Percentiles rank a stretch among this genome's conserved stretches.
phyloP scores from a whole-genome alignment of 1,140 invertebrate genomes.

The Panulirus ornatus region DNA sequence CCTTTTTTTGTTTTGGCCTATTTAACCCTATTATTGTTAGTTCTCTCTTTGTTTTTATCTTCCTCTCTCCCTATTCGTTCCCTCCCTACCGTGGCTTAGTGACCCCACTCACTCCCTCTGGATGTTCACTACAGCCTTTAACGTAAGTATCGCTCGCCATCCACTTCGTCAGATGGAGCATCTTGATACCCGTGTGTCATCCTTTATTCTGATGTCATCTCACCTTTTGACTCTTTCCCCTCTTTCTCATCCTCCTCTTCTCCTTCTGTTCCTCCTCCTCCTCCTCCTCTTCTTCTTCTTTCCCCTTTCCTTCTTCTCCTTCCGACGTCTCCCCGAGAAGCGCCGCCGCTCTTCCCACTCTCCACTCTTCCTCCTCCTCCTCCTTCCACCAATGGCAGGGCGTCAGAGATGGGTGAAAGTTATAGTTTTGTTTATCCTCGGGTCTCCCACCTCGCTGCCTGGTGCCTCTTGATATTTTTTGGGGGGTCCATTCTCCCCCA shows the following conservation, averaged over 20 bases:
- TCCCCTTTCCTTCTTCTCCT: neutral
- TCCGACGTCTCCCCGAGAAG: no score
- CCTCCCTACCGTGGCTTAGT: no score
- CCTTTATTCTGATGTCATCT: neutral
- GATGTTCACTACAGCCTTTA: no score
- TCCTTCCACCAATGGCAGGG: neutral
- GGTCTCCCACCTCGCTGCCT: neutral
- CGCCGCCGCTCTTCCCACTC: neutral
- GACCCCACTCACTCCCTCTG: neutral
- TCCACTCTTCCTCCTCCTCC: neutral
- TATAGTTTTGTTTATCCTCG: conserved; percentile 5
- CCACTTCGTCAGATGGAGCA: no score
- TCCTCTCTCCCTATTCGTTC: no score
- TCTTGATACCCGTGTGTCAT: neutral
- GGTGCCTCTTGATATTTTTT: neutral
- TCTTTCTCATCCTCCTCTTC: neutral
- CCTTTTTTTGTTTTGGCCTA: no score
- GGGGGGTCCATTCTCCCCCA: neutral
- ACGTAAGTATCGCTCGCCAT: no score
- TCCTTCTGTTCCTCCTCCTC: neutral
- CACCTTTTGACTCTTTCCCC: neutral
- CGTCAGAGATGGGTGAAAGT: conserved; percentile 8
- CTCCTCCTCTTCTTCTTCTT: neutral
- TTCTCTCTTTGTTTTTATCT: no score
- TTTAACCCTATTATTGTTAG: no score